These are phyloP conservation scores for Tenthredo mesomela DNA, from an alignment of 2,888 invertebrate genomes.

Conservation along the genomic window DNA sequence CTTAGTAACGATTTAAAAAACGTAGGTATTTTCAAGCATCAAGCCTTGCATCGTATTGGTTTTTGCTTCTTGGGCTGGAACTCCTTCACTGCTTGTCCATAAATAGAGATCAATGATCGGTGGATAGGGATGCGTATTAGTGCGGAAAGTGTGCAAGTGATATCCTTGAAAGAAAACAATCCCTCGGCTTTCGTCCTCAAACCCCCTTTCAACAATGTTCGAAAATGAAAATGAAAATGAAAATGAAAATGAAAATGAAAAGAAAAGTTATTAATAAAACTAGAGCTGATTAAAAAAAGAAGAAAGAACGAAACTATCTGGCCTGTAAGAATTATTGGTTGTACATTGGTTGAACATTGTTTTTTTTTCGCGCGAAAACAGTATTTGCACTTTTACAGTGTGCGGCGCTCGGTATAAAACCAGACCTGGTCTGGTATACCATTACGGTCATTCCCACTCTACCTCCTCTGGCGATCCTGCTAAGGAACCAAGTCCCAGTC, in stretches of 20 bases:
- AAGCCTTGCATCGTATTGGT: constrained; percentile 78
- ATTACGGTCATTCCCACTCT: constrained; percentile 94
- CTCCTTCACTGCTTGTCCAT: constrained; percentile 78
- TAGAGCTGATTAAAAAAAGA: constrained; percentile 55
- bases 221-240: background rate
- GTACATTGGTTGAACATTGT: constrained; percentile 69
- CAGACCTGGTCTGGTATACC: constrained; percentile 96
- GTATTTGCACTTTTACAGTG: constrained; percentile 84
- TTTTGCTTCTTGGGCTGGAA: constrained; percentile 78
- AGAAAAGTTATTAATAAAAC: background rate
- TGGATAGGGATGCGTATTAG: constrained; percentile 73
- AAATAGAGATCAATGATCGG: constrained; percentile 60
- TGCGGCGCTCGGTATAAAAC: constrained; percentile 98
- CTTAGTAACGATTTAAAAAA: constrained; percentile 75
- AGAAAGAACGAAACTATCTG: constrained; percentile 64
- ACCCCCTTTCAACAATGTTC: constrained; percentile 31
- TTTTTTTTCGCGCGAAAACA: constrained; percentile 76
- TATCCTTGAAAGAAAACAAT: constrained; percentile 65
- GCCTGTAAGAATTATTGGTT: constrained; percentile 65
- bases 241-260: background rate
- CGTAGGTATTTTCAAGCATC: constrained; percentile 77
- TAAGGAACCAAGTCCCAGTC: constrained; percentile 78
- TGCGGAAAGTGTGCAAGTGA: constrained; percentile 76
- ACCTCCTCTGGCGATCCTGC: constrained; percentile 78
- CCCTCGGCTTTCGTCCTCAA: constrained; percentile 59